Evolutionary conservation across 2,888 invertebrate species (phyloP).

Genomic region (Oeneis ivallda): DNA sequence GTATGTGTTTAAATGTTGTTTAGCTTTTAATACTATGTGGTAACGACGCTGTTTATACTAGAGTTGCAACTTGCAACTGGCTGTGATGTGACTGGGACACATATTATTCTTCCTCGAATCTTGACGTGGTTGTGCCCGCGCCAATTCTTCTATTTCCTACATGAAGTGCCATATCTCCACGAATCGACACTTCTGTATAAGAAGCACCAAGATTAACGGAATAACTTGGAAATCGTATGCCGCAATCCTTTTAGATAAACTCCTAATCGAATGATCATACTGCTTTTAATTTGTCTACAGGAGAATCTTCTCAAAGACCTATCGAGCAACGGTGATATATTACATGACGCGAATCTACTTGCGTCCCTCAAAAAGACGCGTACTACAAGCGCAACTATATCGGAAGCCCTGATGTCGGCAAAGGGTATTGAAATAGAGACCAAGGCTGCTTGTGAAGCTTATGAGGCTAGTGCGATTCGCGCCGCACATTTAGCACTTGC

Average conservation of each 20-base stretch:
- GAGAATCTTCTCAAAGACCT: conserved; percentile 68
- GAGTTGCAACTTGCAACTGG: not conserved
- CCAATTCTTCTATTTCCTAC: not conserved
- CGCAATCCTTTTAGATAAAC: too few species aligned
- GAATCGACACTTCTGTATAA: too few species aligned
- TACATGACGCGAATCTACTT: conserved; percentile 71
- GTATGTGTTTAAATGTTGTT: conserved; percentile 58
- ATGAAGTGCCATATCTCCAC: too few species aligned
- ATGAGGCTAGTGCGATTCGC: conserved; percentile 50
- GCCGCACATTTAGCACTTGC: conserved; percentile 67
- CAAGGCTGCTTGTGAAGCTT: conserved; percentile 43
- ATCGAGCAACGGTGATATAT: conserved; percentile 66
- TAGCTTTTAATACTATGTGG: too few species aligned
- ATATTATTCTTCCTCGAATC: not conserved
- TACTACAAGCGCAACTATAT: conserved; percentile 72
- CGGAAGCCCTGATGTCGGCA: conserved; percentile 71
- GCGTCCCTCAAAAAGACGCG: conserved; percentile 78
- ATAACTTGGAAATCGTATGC: not conserved
- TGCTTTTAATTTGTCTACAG: conserved; percentile 43
- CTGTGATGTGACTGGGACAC: not conserved
- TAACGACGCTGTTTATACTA: not conserved
- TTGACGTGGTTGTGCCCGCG: not conserved
- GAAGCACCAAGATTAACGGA: not conserved
- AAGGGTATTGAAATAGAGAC: conserved; percentile 60
- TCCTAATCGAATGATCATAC: not conserved